Evolutionary conservation across 2,888 invertebrate species (phyloP), one percentile per base, ranked within the genome.

Genomic region (Portevinia maculata): DNA sequence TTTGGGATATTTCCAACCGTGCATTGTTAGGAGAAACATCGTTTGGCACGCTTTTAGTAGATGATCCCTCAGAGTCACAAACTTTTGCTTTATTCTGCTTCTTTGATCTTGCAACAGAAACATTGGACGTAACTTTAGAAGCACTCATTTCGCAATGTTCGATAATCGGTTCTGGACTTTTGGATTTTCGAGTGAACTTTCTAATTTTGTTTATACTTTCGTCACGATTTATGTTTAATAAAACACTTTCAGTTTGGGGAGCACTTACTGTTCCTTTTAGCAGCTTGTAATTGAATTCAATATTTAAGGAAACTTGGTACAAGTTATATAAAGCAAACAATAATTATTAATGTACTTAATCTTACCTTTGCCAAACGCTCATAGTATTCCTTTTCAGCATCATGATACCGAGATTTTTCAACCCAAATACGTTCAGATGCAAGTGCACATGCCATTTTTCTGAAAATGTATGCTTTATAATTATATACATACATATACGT

Each of bases 321-420:
- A 24, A 24, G 2, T 24, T 24, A 24, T 24, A 5, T 24, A 24
- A 24, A 24, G 5, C 24, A 24, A 24, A 3, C 24, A 24, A 24
- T 24, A 2, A 24, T 21, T 41, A n/a, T 13, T 19, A 50, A 17
- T 8, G 24, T 3, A 24, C 3, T 24, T 24, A 24, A 24, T 74
- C 90, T 90, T 92, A 95, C 96, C 93, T 95, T 94, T 30, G 93
- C 92, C 84, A 94, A 89, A 76, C 92, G 92, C 91, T 95, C 95
- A 87, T 94, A 94, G 89, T 95, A 94, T 84, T 92, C 91, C 74
- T 92, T 92, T 89, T 96, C 96, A 19, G 96, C 96, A 89, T 94
- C 94, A 87, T 94, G 94, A 87, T 95, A 96, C 71, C 92, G 90
- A 85, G 92, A 92, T 90, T 94, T 96, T 85, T 95, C 94, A 67